Conservation (phyloP, 2,113 vertebrate species). For the Bufo bufo region DNA sequence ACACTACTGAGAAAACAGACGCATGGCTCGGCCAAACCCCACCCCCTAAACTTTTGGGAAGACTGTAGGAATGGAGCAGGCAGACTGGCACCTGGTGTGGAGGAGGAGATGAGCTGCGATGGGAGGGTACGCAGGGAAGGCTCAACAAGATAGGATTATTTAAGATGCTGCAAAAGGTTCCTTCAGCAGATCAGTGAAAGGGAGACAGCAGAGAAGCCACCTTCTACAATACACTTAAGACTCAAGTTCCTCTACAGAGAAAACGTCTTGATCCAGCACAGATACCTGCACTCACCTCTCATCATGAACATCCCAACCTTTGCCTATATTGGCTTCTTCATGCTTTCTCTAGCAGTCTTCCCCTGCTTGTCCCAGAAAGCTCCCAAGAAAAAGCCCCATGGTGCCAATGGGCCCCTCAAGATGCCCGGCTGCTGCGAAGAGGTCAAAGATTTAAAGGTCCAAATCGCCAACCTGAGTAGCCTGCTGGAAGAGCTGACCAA, state of each 20-base stretch:
- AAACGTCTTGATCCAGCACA: not conserved
- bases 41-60: not conserved
- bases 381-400: slow-evolving; percentile 64
- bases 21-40: slow-evolving; percentile 46
- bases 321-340: slow-evolving; percentile 68
- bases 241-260: not conserved
- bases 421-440: slow-evolving; percentile 82
- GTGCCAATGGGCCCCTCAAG: slow-evolving; percentile 66
- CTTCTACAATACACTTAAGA: not conserved
- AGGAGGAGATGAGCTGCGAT: slow-evolving; percentile 55
- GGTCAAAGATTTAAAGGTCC: slow-evolving; percentile 83
- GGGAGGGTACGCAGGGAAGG: slow-evolving; percentile 56
- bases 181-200: slow-evolving; percentile 63
- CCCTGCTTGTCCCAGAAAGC: slow-evolving; percentile 77
- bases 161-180: slow-evolving; percentile 81
- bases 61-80: slow-evolving; percentile 15
- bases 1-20: slow-evolving; percentile 62
- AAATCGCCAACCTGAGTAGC: slow-evolving; percentile 89
- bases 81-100: slow-evolving; percentile 47
- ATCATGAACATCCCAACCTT: slow-evolving; percentile 48
- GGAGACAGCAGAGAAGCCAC: slow-evolving; percentile 68
- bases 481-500: slow-evolving; percentile 81
- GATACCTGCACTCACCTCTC: not conserved
- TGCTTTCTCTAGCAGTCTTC: slow-evolving; percentile 54
- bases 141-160: slow-evolving; percentile 73